Evolutionary conservation across 2,797 vertebrate genomes (phyloP), one percentile per base, ranked within the genome.

Genomic region (Zonotrichia albicollis): DNA sequence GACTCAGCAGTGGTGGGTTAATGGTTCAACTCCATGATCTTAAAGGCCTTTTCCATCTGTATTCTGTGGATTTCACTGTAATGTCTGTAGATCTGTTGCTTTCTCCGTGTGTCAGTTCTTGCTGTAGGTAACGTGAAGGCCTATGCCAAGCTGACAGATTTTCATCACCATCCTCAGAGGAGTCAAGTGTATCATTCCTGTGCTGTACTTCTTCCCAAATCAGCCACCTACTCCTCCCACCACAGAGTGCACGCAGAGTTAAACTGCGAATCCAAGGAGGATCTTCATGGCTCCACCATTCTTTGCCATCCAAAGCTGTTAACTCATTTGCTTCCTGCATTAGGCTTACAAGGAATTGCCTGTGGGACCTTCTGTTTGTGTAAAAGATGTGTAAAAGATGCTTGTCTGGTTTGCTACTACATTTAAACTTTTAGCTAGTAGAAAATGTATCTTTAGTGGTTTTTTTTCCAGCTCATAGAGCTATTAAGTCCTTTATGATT

Each of bases 61-160:
- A 26, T 22, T 58, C n/a, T 34, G 12, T 65, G 60, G 10, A 42
- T 84, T 54, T 67, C 45, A 27, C 60, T 16, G 2, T 42, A 60
- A 38, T 72, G 64, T 50, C 46, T 94, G 42, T 55, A 72, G 70
- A 95, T 87, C 71, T 70, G 82, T 67, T 90, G 14, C 81, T 87
- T 84, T 75, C 70, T 74, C 87, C 64, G 13, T 78, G 72, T 70
- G 15, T 87, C 79, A 89, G 62, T 88, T 84, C 67, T 87, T 87
- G 66, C 73, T 81, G 60, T 92, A 94, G 95, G 94, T 95, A 96
- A 94, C 4, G 0, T 77, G 84, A 91, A 92, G 84, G 84, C 73
- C 94, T 89, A 60, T 95, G 94, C 92, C 94, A 96, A 95, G 76
- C 82, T 95, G 96, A 91, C 95, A 93, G 94, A 97, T 96, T 96